Base-by-base conservation (phyloP, 2,888 invertebrate genomes). In the Periphyllus acericola region DNA sequence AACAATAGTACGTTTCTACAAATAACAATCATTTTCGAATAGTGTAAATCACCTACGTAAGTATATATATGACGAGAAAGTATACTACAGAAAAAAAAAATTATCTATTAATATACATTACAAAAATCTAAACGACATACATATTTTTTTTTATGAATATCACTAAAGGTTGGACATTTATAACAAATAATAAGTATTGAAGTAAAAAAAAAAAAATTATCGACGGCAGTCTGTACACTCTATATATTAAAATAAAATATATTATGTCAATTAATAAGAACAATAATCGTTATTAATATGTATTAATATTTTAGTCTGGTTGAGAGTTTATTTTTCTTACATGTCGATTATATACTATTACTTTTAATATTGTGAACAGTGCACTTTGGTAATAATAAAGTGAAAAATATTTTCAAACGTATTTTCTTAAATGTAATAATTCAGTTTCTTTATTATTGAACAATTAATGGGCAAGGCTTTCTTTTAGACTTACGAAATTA, bases 191-290 rank as follows among this genome's bases (percentile, higher is more conserved):
- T 36, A 34, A 36, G 14, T 60, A 36, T 79, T 60, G 34, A 72
- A 68, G 29, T n/a, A 29, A 68, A 68, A 21, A 72, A 52, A 83
- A 32, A 46, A 83, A 25, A n/a, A 34, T 52, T 46, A 83, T 52
- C 32, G 72, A 83, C 29, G 72, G 52, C 72, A 83, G 82, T 83
- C 82, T 83, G 82, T 83, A 83, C 25, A 52, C 72, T 83, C 82
- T 72, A 83, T 72, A 19, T 72, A 32, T 46, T 29, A 29, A 52
- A 32, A 32, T 55, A 55, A 83, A 83, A 72, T 83, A 83, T 36
- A 36, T 17, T n/a, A 79, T 36, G 29, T 46, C 5, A 34, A n/a
- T n/a, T n/a, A 80, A n/a, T 60, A 34, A 66, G 60, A 79, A 79
- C 34, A 79, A n/a, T n/a, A 79, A 79, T 34, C 3, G 3, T 66